phyloP scores from a whole-genome alignment of 2,113 vertebrate genomes.

The Pelvicachromis taeniatus region DNA sequence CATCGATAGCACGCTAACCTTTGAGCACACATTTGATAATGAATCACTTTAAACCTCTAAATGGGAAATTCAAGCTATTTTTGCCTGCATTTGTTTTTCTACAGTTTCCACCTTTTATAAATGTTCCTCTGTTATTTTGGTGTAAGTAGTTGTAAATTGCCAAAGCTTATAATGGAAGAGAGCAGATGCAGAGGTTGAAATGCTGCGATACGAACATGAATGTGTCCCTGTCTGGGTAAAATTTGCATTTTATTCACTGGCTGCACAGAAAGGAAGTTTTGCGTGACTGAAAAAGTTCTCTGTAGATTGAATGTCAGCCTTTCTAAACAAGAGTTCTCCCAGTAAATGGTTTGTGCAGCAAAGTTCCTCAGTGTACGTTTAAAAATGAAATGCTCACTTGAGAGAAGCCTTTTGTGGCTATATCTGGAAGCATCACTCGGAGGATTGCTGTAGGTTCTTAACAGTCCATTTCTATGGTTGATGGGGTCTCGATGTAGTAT shows the following conservation, averaged over 20 bases:
- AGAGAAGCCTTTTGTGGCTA: slow-evolving; percentile 41
- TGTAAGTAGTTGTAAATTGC: slow-evolving; percentile 38
- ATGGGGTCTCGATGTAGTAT: slow-evolving; percentile 58
- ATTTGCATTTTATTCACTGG: slow-evolving; percentile 11
- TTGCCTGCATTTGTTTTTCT: slow-evolving; percentile 31
- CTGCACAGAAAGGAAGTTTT: slow-evolving; percentile 14
- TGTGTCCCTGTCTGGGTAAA: slow-evolving; percentile 30
- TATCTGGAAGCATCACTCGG: slow-evolving; percentile 40
- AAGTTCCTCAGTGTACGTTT: slow-evolving; percentile 47
- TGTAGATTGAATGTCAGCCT: slow-evolving; percentile 10
- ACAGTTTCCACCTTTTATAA: slow-evolving; percentile 25
- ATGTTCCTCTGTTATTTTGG: background rate
- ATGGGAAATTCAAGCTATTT: slow-evolving; percentile 82
- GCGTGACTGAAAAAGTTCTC: slow-evolving; percentile 9
- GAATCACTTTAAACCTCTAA: slow-evolving; percentile 78
- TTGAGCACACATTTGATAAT: slow-evolving; percentile 82
- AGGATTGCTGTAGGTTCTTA: slow-evolving; percentile 46
- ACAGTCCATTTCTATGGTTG: slow-evolving; percentile 71
- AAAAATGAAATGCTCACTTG: slow-evolving; percentile 53
- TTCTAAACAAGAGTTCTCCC: slow-evolving; percentile 42
- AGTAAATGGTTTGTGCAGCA: background rate
- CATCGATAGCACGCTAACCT: slow-evolving; percentile 65
- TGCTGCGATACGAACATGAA: slow-evolving; percentile 9
- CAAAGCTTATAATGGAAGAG: slow-evolving; percentile 4
- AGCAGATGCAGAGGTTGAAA: slow-evolving; percentile 55